Percentiles rank a stretch among this genome's conserved stretches.
These are phyloP conservation scores for Trimorus sp. DNA, from an alignment of 2,888 invertebrate genomes.

Conservation along the genomic window DNA sequence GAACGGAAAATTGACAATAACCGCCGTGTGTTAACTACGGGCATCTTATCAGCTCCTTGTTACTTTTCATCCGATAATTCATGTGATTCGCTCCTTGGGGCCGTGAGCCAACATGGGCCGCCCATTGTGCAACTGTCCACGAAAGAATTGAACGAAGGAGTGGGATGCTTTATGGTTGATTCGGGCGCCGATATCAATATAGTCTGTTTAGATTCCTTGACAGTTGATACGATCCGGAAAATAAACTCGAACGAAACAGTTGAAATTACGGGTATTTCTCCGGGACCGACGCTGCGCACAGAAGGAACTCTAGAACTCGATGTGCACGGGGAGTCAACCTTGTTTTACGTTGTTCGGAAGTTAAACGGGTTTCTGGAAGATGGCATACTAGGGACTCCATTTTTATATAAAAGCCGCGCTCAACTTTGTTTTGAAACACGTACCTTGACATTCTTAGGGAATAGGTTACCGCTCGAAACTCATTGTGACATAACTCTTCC, in stretches of 20 bases:
- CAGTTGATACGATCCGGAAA: not conserved
- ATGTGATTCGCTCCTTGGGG: not conserved
- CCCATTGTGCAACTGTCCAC: not conserved
- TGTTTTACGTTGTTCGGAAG: constrained; percentile 29
- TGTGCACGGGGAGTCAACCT: not conserved
- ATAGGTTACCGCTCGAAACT: not conserved
- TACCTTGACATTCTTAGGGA: not conserved
- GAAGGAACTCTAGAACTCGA: constrained; percentile 5
- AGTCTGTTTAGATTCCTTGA: constrained; percentile 4
- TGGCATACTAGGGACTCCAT: constrained; percentile 11
- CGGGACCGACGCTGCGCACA: not conserved
- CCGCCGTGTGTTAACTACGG: not conserved
- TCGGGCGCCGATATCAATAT: constrained; percentile 20
- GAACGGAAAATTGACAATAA: not conserved
- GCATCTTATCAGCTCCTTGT: too few species aligned
- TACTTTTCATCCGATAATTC: too few species aligned
- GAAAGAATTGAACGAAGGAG: not conserved
- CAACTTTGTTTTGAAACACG: not conserved
- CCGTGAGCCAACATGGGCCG: not conserved
- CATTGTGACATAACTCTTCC: not conserved
- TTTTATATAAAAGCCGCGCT: not conserved
- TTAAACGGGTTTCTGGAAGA: constrained; percentile 1
- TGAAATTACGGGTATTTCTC: not conserved
- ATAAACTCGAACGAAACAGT: not conserved
- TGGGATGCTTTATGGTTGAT: constrained; percentile 14